Percentiles rank a stretch among this genome's conserved stretches.
phyloP scores from a whole-genome alignment of 2,888 invertebrate species.

The Pycnomerus fuliginosus region DNA sequence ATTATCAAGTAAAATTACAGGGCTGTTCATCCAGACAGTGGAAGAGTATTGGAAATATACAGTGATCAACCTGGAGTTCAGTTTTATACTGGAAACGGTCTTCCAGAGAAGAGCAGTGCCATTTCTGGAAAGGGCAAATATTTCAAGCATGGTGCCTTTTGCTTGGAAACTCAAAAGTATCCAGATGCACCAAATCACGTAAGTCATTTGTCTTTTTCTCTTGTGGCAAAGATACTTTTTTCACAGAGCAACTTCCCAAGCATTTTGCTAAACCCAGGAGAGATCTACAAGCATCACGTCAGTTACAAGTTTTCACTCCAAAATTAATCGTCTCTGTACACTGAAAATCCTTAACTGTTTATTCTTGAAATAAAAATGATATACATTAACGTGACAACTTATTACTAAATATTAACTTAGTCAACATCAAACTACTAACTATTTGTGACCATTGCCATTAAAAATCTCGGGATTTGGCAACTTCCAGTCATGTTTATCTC shows the following conservation, averaged over 20 bases:
- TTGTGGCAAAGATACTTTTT: constrained; percentile 23
- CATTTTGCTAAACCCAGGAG: constrained; percentile 69
- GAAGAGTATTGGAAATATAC: constrained; percentile 75
- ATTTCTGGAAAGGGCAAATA: constrained; percentile 39
- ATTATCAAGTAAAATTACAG: constrained; percentile 44
- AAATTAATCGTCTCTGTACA: too few species aligned
- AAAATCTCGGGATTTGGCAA: constrained; percentile 36
- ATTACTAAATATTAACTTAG: too few species aligned
- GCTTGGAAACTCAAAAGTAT: constrained; percentile 89
- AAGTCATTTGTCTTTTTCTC: constrained; percentile 41
- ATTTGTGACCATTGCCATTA: too few species aligned
- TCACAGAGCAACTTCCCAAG: constrained; percentile 75
- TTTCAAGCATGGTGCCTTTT: constrained; percentile 66
- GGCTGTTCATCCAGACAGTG: constrained; percentile 66
- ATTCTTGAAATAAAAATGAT: too few species aligned
- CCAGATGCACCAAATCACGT: constrained; percentile 88
- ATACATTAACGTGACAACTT: too few species aligned
- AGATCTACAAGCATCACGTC: constrained; percentile 65
- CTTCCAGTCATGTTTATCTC: constrained; percentile 46
- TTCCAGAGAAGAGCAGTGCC: constrained; percentile 58
- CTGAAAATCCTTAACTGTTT: too few species aligned
- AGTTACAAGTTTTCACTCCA: constrained; percentile 44
- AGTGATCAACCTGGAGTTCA: constrained; percentile 90
- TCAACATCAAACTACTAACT: too few species aligned
- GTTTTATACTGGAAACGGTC: constrained; percentile 79